These are phyloP conservation scores for Rhincodon typus DNA, from an alignment of 2,797 vertebrate species.

Conservation along the genomic window DNA sequence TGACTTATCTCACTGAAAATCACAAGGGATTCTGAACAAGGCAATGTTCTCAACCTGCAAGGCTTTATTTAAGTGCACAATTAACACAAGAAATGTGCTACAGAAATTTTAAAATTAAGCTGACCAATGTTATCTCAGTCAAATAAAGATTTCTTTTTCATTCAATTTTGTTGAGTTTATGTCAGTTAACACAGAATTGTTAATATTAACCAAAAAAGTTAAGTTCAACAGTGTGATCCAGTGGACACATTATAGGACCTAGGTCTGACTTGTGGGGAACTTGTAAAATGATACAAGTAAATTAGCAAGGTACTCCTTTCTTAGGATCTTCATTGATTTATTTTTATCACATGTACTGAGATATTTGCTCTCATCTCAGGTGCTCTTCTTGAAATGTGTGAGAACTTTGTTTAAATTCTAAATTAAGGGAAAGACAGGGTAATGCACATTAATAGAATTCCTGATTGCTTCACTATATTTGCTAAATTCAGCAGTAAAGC, in stretches of 20 bases:
- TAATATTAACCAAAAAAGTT: not conserved
- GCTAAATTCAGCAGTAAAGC: not conserved
- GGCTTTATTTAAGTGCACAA: not conserved
- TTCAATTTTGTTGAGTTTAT: not conserved
- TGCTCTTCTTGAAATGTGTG: not conserved
- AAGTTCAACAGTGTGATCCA: not conserved
- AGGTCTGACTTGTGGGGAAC: not conserved
- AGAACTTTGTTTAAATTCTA: not conserved
- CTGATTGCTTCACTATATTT: not conserved
- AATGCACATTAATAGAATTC: not conserved
- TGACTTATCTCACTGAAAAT: not conserved
- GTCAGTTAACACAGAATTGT: not conserved
- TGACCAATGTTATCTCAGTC: not conserved
- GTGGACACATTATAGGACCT: not conserved
- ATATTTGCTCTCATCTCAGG: not conserved
- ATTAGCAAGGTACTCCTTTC: not conserved
- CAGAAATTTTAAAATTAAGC: not conserved
- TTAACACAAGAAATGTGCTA: not conserved
- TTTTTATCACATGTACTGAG: not conserved
- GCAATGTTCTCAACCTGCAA: not conserved
- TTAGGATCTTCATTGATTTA: not conserved
- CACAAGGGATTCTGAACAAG: not conserved
- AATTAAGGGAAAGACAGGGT: not conserved
- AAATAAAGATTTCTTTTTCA: not conserved
- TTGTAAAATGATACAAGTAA: not conserved